Conservation (phyloP, 2,797 vertebrate genomes). For the Chelon auratus region DNA sequence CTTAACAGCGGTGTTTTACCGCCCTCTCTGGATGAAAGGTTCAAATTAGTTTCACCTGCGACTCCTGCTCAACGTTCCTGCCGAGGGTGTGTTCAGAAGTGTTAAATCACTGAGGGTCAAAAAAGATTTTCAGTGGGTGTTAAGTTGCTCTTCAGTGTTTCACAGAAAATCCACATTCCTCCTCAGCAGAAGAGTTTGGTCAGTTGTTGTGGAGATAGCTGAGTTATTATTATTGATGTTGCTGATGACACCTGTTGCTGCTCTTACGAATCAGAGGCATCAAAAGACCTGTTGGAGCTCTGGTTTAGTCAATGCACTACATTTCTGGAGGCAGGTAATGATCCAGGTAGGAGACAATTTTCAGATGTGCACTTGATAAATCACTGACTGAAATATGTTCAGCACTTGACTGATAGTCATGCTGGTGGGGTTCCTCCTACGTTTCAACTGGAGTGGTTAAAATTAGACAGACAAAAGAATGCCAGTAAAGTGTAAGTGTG, state of each 20-base stretch:
- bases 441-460: slow-evolving; percentile 10
- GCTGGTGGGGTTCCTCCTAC: background rate
- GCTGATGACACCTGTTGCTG: slow-evolving; percentile 5
- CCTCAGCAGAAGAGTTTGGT: slow-evolving; percentile 2
- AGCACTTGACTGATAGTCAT: background rate
- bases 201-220: slow-evolving; percentile 5
- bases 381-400: background rate
- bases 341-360: background rate
- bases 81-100: background rate
- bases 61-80: background rate
- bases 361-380: background rate
- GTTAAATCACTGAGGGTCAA: background rate
- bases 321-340: background rate
- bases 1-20: background rate
- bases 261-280: slow-evolving; percentile 3
- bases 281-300: background rate
- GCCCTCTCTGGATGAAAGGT: slow-evolving; percentile 7
- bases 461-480: background rate
- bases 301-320: slow-evolving; percentile 1
- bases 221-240: background rate
- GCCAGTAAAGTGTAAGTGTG: background rate
- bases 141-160: background rate
- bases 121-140: background rate
- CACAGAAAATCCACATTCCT: slow-evolving; percentile 2
- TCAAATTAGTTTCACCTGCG: slow-evolving; percentile 13